A percentile compares a stretch with the other conserved stretches of the same genome.
These are phyloP conservation scores for Maniola hyperantus DNA, from an alignment of 2,888 invertebrate species.

Conservation along the genomic window DNA sequence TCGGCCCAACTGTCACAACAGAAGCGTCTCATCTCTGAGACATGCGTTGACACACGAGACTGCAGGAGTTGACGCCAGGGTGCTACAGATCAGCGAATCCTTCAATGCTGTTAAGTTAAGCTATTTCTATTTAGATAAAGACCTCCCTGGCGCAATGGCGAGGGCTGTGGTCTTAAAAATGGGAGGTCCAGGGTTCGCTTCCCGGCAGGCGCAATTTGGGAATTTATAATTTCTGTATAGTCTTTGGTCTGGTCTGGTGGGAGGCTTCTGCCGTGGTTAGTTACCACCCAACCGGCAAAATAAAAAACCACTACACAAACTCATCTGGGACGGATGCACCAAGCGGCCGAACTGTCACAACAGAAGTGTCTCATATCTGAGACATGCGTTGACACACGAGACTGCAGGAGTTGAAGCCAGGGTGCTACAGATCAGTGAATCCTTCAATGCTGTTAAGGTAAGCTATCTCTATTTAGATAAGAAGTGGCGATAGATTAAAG, in stretches of 20 bases:
- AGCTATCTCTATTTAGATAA: no score
- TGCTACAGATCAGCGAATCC: conserved; percentile 49
- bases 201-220: no score
- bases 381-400: conserved; percentile 51
- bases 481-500: no score
- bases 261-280: no score
- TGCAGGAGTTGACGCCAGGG: conserved; percentile 48
- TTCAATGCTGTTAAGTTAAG: conserved; percentile 62
- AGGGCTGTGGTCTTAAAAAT: no score
- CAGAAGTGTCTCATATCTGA: conserved; percentile 45
- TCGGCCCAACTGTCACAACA: no score
- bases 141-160: no score
- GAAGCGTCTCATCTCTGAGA: conserved; percentile 45
- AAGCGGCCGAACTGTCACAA: conserved; percentile 24
- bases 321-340: conserved; percentile 59
- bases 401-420: conserved; percentile 50
- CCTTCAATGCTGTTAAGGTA: conserved; percentile 62
- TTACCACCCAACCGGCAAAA: no score
- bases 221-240: no score
- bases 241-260: no score
- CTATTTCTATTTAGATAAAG: no score
- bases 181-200: no score
- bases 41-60: conserved; percentile 54
- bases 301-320: conserved; percentile 43
- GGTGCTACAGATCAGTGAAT: conserved; percentile 51